Evolutionary conservation across 2,888 invertebrate species (phyloP).

Genomic region (Caradrina clavipalpis): DNA sequence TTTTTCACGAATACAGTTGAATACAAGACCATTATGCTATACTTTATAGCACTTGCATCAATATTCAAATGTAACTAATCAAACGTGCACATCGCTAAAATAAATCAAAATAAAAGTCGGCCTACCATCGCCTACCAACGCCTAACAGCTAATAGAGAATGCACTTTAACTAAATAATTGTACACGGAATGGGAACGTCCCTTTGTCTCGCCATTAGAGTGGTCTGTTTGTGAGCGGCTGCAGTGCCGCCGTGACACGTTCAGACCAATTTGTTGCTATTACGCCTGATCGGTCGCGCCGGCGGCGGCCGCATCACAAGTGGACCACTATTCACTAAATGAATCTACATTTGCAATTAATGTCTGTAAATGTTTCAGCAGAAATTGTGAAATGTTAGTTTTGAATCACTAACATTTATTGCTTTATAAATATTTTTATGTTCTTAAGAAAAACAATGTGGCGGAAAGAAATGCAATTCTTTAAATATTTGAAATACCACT

Average conservation of each 20-base stretch:
- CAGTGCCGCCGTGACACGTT: neutral
- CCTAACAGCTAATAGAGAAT: neutral
- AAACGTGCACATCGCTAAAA: no score
- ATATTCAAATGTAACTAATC: no score
- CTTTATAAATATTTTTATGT: slow-evolving; percentile 10
- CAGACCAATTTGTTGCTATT: slow-evolving; percentile 1
- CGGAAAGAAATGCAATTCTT: neutral
- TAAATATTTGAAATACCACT: slow-evolving; percentile 22
- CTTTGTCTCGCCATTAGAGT: neutral
- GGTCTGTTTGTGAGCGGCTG: neutral
- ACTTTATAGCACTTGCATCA: no score
- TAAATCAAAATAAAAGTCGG: neutral
- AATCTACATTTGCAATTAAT: slow-evolving; percentile 1
- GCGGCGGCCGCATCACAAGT: neutral
- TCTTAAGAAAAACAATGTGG: neutral
- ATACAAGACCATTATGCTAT: no score
- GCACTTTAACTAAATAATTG: neutral
- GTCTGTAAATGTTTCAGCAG: slow-evolving; percentile 19
- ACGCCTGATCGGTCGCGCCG: neutral
- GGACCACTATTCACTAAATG: no score
- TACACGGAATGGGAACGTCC: neutral
- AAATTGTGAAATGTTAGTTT: slow-evolving; percentile 1
- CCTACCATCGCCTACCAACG: neutral
- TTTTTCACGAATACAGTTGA: no score
- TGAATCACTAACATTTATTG: neutral